phyloP scores from a whole-genome alignment of 2,797 vertebrate genomes.

The Percopsis omiscomaycus region DNA sequence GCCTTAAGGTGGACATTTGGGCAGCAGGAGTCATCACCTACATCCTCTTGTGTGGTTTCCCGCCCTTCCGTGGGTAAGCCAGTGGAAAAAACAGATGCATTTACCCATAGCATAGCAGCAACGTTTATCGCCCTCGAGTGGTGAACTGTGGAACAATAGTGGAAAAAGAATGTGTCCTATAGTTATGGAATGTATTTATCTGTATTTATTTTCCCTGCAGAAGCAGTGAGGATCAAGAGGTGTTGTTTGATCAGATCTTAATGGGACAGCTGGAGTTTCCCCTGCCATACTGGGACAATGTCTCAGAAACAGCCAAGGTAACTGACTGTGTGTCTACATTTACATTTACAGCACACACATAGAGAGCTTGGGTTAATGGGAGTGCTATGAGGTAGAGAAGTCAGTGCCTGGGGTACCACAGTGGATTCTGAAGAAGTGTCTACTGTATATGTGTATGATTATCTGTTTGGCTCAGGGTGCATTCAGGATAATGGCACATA shows the following conservation, averaged over 20 bases:
- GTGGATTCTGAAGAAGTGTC: too few relatives aligned
- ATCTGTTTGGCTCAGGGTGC: not conserved
- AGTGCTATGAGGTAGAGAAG: not conserved
- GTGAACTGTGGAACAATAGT: too few relatives aligned
- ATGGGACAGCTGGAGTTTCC: conserved; percentile 98
- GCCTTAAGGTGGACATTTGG: conserved; percentile 99
- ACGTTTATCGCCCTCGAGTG: too few relatives aligned
- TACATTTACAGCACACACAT: too few relatives aligned
- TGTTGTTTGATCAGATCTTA: conserved; percentile 97
- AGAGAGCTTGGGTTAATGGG: too few relatives aligned
- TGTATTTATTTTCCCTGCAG: conserved; percentile 65
- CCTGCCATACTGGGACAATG: conserved; percentile 95
- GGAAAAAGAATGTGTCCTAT: not conserved
- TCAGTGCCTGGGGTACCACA: not conserved
- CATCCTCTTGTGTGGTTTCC: conserved; percentile 96
- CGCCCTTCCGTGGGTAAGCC: conserved; percentile 92
- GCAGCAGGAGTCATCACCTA: conserved; percentile 98
- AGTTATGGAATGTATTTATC: not conserved
- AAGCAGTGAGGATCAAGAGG: conserved; percentile 94
- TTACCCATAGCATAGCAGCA: too few relatives aligned
- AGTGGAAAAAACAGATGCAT: not conserved
- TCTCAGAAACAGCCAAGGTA: conserved; percentile 95
- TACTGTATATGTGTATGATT: conserved; percentile 1
- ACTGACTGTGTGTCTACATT: not conserved
- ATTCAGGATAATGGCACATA: not conserved